phyloP scores from a whole-genome alignment of 2,888 invertebrate genomes.

The Vesta saturnalis region DNA sequence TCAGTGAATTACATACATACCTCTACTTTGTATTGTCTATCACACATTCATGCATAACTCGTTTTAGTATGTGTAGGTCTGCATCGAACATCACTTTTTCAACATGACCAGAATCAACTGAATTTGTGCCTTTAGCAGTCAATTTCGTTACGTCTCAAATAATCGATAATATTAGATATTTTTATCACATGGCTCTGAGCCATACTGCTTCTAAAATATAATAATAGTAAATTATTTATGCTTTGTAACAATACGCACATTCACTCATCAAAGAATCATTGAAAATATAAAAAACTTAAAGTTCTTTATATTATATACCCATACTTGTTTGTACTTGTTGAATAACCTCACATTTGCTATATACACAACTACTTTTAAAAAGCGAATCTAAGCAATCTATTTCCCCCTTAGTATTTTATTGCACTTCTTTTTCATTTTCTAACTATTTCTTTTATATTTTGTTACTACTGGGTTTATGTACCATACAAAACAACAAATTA shows the following conservation, averaged over 20 bases:
- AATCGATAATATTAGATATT: neutral
- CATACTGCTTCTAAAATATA: constrained; percentile 1
- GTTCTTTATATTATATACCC: too few species aligned
- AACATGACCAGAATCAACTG: constrained; percentile 1
- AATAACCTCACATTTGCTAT: constrained; percentile 3
- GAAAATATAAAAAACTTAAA: neutral
- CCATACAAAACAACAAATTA: neutral
- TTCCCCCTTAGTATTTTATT: neutral
- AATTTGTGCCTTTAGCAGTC: neutral
- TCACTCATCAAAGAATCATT: too few species aligned
- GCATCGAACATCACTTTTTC: neutral
- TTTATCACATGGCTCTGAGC: neutral
- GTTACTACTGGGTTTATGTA: too few species aligned
- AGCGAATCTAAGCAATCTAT: neutral
- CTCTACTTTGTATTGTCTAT: neutral
- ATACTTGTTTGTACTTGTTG: too few species aligned
- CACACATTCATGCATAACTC: neutral
- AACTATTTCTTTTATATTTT: neutral
- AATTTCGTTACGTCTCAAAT: neutral
- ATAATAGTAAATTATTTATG: constrained; percentile 3
- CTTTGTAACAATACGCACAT: neutral
- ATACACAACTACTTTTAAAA: constrained; percentile 2
- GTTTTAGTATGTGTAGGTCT: neutral
- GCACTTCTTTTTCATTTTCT: constrained; percentile 2
- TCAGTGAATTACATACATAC: neutral